Conservation (phyloP, 2,113 vertebrate species). For the Colistium nudipinnis region DNA sequence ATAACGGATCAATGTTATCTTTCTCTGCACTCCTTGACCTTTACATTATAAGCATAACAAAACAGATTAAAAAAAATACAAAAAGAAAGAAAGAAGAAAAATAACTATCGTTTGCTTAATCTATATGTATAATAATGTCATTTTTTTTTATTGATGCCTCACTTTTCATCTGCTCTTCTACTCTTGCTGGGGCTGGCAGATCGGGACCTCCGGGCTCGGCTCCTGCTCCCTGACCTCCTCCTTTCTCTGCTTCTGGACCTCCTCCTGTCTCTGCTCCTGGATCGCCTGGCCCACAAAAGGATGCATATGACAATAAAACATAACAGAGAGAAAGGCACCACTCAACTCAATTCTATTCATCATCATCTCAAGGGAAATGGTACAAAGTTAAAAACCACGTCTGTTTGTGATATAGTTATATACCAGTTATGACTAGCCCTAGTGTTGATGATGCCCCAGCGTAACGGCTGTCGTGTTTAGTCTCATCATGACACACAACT, state of each 20-base stretch:
- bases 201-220: constrained; percentile 86
- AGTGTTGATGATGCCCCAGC: too few species aligned
- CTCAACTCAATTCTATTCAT: neutral
- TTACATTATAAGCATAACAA: too few species aligned
- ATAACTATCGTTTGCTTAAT: too few species aligned
- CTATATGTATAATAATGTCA: too few species aligned
- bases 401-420: too few species aligned
- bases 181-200: constrained; percentile 88
- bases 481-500: too few species aligned
- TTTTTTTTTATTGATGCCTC: constrained; percentile 1
- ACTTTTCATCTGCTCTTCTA: constrained; percentile 91
- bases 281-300: constrained; percentile 80
- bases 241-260: constrained; percentile 91
- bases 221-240: constrained; percentile 88
- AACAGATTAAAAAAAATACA: neutral
- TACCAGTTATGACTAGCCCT: too few species aligned
- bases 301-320: neutral
- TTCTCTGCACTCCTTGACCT: constrained; percentile 93
- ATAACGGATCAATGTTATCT: constrained; percentile 84
- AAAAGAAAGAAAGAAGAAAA: constrained; percentile 16
- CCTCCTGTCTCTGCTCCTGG: constrained; percentile 87
- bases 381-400: too few species aligned
- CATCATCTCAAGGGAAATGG: neutral
- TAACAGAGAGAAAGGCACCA: neutral
- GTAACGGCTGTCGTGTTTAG: too few species aligned